Percentiles rank a stretch among this genome's conserved stretches.
Evolutionary conservation across 2,113 vertebrate species (phyloP).

Genomic region (Cnemophilus loriae): DNA sequence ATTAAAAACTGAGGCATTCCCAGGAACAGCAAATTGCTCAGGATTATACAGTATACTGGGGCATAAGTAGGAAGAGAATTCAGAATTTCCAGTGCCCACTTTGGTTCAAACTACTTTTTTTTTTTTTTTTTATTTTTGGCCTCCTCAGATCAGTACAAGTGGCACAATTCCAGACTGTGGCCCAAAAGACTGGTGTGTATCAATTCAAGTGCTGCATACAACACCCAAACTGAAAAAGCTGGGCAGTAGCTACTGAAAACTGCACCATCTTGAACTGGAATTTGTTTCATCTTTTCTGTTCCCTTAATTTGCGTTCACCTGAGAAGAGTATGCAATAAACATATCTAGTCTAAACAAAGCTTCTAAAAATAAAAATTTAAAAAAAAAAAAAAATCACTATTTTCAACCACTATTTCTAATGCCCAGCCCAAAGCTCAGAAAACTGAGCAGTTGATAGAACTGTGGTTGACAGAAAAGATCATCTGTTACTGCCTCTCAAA

Average conservation of each 20-base stretch:
- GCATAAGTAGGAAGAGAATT: background rate
- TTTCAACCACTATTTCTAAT: background rate
- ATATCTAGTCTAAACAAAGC: background rate
- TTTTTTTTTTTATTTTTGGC: background rate
- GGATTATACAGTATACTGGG: background rate
- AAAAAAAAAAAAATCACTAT: background rate
- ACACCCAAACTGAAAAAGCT: background rate
- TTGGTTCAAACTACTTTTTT: background rate
- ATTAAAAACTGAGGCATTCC: background rate
- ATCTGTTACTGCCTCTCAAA: background rate
- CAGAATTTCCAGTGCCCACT: background rate
- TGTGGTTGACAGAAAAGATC: background rate
- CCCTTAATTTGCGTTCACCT: background rate
- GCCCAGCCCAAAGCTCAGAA: background rate
- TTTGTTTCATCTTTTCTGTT: background rate
- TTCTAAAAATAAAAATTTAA: background rate
- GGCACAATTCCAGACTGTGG: background rate
- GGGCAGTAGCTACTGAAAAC: background rate
- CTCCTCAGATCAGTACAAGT: background rate
- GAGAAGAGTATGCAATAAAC: background rate
- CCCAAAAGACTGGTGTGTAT: background rate
- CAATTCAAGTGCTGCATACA: background rate
- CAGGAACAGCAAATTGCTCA: background rate
- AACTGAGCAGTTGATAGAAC: background rate
- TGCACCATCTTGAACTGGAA: background rate